Base-by-base conservation (phyloP, 2,888 invertebrate genomes). In the Dascillus cervinus region DNA sequence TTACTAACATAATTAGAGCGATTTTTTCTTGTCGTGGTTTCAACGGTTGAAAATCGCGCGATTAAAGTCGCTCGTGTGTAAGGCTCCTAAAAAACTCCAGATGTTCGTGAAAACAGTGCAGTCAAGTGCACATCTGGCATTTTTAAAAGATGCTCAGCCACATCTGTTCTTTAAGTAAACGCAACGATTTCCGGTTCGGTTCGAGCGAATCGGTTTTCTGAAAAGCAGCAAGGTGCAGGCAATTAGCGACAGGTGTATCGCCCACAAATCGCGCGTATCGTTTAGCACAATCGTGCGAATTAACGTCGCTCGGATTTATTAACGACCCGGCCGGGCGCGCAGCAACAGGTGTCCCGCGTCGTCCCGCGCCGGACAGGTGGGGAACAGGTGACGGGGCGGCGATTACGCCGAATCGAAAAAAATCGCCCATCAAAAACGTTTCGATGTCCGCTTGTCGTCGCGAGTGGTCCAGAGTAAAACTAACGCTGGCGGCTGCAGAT, bases 401-500 rank as follows among this genome's bases (percentile, higher is more conserved):
- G n/a, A n/a, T n/a, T n/a, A n/a, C n/a, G n/a, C n/a, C n/a, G n/a
- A n/a, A n/a, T n/a, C n/a, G n/a, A n/a, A n/a, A n/a, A n/a, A n/a
- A n/a, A n/a, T n/a, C n/a, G n/a, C n/a, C n/a, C n/a, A n/a, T n/a
- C n/a, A n/a, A n/a, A n/a, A n/a, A n/a, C n/a, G n/a, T n/a, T n/a
- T n/a, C 17, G 17, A 8, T 17, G 8, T 17, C 17, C 17, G 17
- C 17, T 17, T 17, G 5, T 4, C 8, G 8, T 17, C 5, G 17
- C 4, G 4, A 22, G 22, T 8, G 22, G 4, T 6, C 9, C 6
- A 9, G 9, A 9, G 4, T n/a, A 4, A 4, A n/a, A 9, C 6
- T 4, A 9, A 27, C 23, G 35, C 39, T 32, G 39, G 34, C 35
- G 34, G 39, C 35, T 32, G 32, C 35, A 53, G 52, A 56, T 53